These are phyloP conservation scores for Orcinus orca DNA, from an alignment of 2,113 vertebrate species.

Conservation along the genomic window DNA sequence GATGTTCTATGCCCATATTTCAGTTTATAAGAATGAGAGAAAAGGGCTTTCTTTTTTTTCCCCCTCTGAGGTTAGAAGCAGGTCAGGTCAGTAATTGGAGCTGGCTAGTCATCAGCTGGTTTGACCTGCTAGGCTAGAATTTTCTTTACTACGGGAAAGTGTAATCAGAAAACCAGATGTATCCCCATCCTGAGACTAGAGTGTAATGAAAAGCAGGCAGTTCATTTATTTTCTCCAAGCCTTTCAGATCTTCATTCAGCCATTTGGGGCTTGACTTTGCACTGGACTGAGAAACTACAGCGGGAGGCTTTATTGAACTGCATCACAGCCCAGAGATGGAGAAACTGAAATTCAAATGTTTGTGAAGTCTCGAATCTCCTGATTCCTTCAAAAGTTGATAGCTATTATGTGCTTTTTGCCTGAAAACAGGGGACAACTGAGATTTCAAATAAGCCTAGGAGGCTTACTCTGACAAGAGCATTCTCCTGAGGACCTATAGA, in stretches of 20 bases:
- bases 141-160: slow-evolving; percentile 78
- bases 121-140: slow-evolving; percentile 78
- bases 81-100: slow-evolving; percentile 81
- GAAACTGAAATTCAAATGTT: slow-evolving; percentile 36
- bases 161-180: slow-evolving; percentile 82
- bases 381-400: slow-evolving; percentile 28
- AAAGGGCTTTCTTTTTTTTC: slow-evolving; percentile 70
- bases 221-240: slow-evolving; percentile 68
- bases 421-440: neutral
- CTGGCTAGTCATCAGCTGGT: slow-evolving; percentile 78
- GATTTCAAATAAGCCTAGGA: neutral
- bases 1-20: slow-evolving; percentile 56
- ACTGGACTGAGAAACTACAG: neutral
- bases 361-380: neutral
- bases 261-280: slow-evolving; percentile 55
- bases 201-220: slow-evolving; percentile 67
- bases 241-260: slow-evolving; percentile 65
- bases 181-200: slow-evolving; percentile 51
- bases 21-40: slow-evolving; percentile 70
- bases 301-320: slow-evolving; percentile 2
- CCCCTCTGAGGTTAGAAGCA: slow-evolving; percentile 73
- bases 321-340: neutral
- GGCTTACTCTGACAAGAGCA: neutral
- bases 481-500: neutral
- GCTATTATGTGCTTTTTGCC: neutral